Evolutionary conservation across 2,113 vertebrate genomes (phyloP), one percentile per base, ranked within the genome.

Genomic region (Crotalus tigris): DNA sequence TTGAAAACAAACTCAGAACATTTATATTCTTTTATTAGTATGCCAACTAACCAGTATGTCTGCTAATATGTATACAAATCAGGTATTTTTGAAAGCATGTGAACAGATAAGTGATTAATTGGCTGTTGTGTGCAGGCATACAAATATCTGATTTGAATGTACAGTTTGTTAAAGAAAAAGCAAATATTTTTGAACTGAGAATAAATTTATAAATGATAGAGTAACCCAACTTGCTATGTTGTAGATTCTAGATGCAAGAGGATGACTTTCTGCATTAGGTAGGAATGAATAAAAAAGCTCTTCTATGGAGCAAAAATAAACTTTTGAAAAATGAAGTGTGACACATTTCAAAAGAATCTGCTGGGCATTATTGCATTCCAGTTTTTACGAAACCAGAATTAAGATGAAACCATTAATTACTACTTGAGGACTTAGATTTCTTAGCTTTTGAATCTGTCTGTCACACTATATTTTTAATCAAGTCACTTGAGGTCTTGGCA

Each of bases 121-220:
- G 29, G 46, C 88, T 5, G 44, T 26, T 92, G 75, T 92, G 81
- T 58, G 51, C 17, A 86, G 64, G 11, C 26, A 90, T 92, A n/a
- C 69, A 87, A 64, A 91, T 90, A 33, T 5, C 87, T 85, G 21
- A n/a, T 92, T 75, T 57, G 4, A 58, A 26, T 92, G 39, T 49
- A 93, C 92, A 93, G 92, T 93, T 59, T 86, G 26, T 61, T 87
- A 90, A 86, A 90, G 53, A 81, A 64, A 90, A 90, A 87, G 33
- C 55, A 92, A 92, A 86, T 86, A 61, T 92, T 93, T 91, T 89
- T 91, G 90, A 93, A 93, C 81, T 85, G 58, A 88, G 87, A 85
- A 49, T 94, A 49, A 93, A 95, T 92, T 61, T 91, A 93, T 85
- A 90, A 24, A 87, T 93, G 93, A 93, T 94, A 61, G 92, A 75